Conservation (phyloP, 2,797 vertebrate genomes). For the Gobionotothen gibberifrons region DNA sequence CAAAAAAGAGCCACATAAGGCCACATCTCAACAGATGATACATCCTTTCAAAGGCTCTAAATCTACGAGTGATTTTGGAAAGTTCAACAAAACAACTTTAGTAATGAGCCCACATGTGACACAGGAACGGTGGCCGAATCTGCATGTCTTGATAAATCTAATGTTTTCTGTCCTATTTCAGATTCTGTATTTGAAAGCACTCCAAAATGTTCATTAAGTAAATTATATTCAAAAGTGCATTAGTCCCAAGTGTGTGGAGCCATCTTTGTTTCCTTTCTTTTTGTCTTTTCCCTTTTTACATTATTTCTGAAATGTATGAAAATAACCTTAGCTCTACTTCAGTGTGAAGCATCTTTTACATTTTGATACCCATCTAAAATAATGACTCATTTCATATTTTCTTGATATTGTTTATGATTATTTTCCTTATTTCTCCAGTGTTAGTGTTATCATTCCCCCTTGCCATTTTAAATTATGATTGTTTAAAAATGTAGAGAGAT, state of each 20-base stretch:
- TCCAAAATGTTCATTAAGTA: no score
- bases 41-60: not conserved
- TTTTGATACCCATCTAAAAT: slow-evolving; percentile 3
- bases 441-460: not conserved
- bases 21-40: slow-evolving; percentile 7
- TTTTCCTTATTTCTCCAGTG: not conserved
- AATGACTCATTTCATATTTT: not conserved
- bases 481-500: slow-evolving; percentile 12
- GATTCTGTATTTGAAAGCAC: no score
- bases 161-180: no score
- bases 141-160: no score
- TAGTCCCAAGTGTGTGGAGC: no score
- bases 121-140: no score
- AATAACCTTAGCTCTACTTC: not conserved
- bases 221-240: no score
- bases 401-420: not conserved
- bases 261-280: no score
- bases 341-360: not conserved
- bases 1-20: not conserved
- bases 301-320: not conserved
- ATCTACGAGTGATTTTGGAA: slow-evolving; percentile 19
- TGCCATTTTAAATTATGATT: not conserved
- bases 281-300: not conserved
- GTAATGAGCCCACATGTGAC: not conserved
- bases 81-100: slow-evolving; percentile 22